Conservation (phyloP, 1,140 invertebrate species). For the Leptinotarsa defecta region DNA sequence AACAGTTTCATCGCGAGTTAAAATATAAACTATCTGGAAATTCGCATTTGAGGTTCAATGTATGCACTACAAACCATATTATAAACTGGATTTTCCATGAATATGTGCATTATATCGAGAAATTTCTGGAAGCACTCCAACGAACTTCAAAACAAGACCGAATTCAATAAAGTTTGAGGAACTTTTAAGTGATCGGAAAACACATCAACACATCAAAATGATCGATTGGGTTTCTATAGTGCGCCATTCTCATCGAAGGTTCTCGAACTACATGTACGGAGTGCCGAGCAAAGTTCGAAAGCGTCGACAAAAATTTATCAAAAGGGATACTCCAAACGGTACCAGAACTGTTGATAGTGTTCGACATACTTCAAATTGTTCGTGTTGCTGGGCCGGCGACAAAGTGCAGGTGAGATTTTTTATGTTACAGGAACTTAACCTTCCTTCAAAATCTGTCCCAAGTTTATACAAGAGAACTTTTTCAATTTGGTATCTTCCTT, state of each 20-base stretch:
- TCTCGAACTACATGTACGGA: conserved; percentile 73
- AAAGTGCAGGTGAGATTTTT: conserved; percentile 46
- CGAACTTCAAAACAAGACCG: too few species aligned
- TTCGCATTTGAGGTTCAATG: too few species aligned
- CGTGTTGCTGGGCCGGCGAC: conserved; percentile 54
- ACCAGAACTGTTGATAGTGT: conserved; percentile 4
- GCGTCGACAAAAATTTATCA: conserved; percentile 55
- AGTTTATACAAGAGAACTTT: too few species aligned
- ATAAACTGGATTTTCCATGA: too few species aligned
- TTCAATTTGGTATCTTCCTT: too few species aligned
- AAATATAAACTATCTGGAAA: too few species aligned
- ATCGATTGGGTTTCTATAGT: conserved; percentile 82
- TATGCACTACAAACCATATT: too few species aligned
- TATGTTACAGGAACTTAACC: neutral
- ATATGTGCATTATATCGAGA: too few species aligned
- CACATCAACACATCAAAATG: conserved; percentile 57
- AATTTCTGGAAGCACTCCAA: too few species aligned
- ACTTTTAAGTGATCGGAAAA: neutral
- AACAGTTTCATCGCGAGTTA: too few species aligned
- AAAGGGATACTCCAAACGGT: conserved; percentile 5
- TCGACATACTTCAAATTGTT: conserved; percentile 48
- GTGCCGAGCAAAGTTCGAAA: conserved; percentile 68
- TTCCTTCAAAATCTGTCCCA: too few species aligned
- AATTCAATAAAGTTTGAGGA: too few species aligned
- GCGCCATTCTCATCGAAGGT: conserved; percentile 70